Evolutionary conservation across 2,113 vertebrate genomes (phyloP).

Genomic region (Irena cyanogastra): DNA sequence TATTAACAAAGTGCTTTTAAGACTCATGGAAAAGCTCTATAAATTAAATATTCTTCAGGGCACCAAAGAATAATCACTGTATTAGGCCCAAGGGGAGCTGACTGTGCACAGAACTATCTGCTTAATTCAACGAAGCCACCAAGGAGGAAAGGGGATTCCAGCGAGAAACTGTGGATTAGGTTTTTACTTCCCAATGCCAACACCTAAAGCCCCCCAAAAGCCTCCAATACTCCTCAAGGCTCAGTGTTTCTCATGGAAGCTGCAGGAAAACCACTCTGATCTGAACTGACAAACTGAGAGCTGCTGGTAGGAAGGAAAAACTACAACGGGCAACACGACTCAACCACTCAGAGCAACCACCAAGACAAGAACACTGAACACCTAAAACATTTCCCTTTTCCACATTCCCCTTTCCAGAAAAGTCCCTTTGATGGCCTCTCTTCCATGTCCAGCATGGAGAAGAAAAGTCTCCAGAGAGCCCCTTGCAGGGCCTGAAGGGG

Average conservation of each 20-base stretch:
- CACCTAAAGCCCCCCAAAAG: neutral
- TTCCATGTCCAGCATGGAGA: neutral
- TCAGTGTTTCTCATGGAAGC: neutral
- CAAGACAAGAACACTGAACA: neutral
- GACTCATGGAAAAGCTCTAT: neutral
- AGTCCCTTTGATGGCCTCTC: neutral
- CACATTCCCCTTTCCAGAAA: neutral
- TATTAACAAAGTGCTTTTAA: neutral
- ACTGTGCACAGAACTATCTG: neutral
- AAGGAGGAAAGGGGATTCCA: neutral
- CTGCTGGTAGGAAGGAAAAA: neutral
- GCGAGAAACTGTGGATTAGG: neutral
- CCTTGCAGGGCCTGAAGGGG: neutral
- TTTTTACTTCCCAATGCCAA: neutral
- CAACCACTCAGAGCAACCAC: neutral
- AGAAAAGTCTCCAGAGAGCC: neutral
- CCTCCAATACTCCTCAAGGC: neutral
- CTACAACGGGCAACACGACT: neutral
- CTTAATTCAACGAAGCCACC: neutral
- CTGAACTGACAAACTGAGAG: neutral
- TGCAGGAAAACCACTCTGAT: neutral
- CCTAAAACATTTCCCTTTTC: neutral
- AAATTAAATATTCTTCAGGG: neutral
- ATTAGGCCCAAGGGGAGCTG: neutral
- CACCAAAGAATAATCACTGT: neutral